Conservation (phyloP, 64 coral and sea anemone species). For the Dendronephthya gigantea region DNA sequence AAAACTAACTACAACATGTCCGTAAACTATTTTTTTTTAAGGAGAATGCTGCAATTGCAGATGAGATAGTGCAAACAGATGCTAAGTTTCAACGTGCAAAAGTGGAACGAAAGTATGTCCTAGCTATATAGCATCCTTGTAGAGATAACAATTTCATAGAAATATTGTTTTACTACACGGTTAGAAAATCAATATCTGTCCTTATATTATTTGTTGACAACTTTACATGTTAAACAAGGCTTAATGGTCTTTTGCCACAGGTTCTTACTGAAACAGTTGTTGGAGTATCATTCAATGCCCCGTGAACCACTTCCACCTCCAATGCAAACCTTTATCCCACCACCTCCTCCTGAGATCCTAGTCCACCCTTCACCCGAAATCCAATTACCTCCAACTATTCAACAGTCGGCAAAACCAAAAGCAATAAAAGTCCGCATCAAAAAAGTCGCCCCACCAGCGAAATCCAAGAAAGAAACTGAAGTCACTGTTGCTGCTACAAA, state of each 20-base stretch:
- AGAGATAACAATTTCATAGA: too few relatives aligned
- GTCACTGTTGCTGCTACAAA: neutral
- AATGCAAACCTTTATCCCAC: neutral
- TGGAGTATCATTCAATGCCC: neutral
- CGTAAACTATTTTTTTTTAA: neutral
- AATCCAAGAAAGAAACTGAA: constrained; percentile 1
- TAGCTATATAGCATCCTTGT: too few relatives aligned
- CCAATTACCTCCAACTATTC: neutral
- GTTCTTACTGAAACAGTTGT: neutral
- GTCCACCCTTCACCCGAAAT: neutral
- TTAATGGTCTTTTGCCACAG: neutral
- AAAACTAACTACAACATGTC: too few relatives aligned
- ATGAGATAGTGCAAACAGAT: constrained; percentile 1
- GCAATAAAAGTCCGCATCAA: neutral
- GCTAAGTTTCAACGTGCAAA: constrained; percentile 14
- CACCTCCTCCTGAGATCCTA: neutral
- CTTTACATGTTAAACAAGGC: too few relatives aligned
- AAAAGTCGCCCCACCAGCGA: neutral
- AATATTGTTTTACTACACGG: too few relatives aligned
- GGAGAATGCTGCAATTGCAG: constrained; percentile 8
- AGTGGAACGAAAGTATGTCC: neutral
- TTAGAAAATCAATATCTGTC: too few relatives aligned
- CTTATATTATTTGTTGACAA: too few relatives aligned
- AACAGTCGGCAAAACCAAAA: neutral
- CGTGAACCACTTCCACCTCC: neutral